Evolutionary conservation across 2,113 vertebrate species (phyloP), one percentile per base, ranked within the genome.

Genomic region (Scolopax mira): DNA sequence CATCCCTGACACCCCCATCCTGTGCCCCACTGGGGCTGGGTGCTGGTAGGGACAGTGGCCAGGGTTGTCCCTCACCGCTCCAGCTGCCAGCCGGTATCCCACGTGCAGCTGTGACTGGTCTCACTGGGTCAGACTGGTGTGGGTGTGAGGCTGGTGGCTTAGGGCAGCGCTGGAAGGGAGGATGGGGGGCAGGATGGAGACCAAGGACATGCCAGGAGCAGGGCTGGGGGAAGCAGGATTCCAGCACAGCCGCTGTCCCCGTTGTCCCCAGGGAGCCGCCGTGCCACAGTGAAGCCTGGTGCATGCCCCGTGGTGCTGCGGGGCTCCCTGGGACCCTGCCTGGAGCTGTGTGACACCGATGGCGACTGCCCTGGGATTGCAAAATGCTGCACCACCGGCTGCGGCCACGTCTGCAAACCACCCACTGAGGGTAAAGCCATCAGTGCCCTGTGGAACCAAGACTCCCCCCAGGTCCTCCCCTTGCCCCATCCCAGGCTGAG

Each of bases 151-250:
- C 18, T 58, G 23, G 44, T 0, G 3, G 52, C 37, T 58, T 52
- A 33, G 44, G 33, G 10, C 39, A 54, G 52, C 18, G 0, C 5
- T 5, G 46, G 70, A 30, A 65, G 42, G n/a, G 28, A 48, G n/a
- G 44, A 44, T 10, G 55, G 18, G 51, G 13, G 55, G 7, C 33
- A 23, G 28, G 49, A 37, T 10, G 54, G 35, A 54, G 37, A 37
- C 3, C 0, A 0, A 65, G 48, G 31, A 7, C 0, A 0, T 30
- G 44, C 31, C 70, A 81, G 70, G 35, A 51, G 12, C 0, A 0
- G 46, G 61, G 41, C 58, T 67, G 52, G 10, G 30, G 61, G 46
- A 48, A 52, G 48, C 28, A 67, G 57, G n/a, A 37, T 24, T 24
- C 75, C 0, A 0, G 66, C 42, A 71, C 28, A 44, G 28, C 42